phyloP scores from a whole-genome alignment of 2,113 vertebrate species.

The Platysteira castanea region DNA sequence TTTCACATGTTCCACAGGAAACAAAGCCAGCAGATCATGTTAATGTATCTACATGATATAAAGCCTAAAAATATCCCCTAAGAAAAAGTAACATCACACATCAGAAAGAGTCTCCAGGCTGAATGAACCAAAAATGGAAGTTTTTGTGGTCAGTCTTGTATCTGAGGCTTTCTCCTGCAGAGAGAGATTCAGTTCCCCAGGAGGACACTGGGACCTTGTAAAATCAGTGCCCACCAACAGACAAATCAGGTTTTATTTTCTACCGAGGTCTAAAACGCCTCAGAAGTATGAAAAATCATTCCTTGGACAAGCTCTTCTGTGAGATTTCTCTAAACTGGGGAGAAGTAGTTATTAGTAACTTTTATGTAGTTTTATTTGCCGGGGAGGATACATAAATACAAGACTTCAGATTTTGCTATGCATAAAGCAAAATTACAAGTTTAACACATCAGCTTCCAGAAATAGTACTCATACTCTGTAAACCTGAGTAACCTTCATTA shows the following conservation, averaged over 20 bases:
- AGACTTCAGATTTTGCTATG: not conserved
- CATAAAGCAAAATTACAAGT: not conserved
- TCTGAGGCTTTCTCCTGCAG: not conserved
- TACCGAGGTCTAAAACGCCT: not conserved
- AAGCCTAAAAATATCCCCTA: not conserved
- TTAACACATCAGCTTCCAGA: not conserved
- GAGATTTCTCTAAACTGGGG: not conserved
- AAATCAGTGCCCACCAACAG: not conserved
- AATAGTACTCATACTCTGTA: not conserved
- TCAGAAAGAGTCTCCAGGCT: not conserved
- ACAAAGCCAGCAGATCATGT: not conserved
- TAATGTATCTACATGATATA: not conserved
- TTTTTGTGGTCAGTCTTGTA: not conserved
- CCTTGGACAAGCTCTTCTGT: not conserved
- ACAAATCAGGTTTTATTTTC: not conserved
- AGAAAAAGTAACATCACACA: not conserved
- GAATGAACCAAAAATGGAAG: not conserved
- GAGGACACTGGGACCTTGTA: accelerated
- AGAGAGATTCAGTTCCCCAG: not conserved
- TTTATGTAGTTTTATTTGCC: not conserved
- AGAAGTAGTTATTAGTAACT: not conserved
- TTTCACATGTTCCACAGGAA: not conserved
- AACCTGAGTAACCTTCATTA: not conserved
- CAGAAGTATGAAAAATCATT: not conserved
- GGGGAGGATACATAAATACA: not conserved